Evolutionary conservation across 2,888 invertebrate species (phyloP), one percentile per base, ranked within the genome.

Genomic region (Celastrina argiolus): DNA sequence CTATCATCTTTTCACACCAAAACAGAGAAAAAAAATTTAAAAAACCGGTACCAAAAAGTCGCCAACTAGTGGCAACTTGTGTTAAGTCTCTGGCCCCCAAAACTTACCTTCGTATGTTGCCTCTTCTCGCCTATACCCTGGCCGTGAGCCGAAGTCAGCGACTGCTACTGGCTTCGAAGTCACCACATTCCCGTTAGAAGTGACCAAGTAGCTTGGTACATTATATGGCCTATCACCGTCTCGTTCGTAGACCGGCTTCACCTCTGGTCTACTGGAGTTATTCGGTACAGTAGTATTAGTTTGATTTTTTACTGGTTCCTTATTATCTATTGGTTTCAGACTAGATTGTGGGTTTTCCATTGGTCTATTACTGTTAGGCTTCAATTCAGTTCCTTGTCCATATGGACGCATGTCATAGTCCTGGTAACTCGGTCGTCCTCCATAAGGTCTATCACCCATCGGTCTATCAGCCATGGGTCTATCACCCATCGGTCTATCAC

Each of bases 181-280:
- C 5, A 91, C 77, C 3, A 87, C 75, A 16, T 85, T 81, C 0
- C 87, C 88, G 67, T 70, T 71, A 0, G 87, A 87, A 16, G 79
- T 76, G 0, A 79, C 75, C 10, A 83, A 79, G 67, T 88, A 90
- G 69, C 83, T 82, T 0, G 87, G 87, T 0, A 61, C 66, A 5
- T 74, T 84, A 65, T 84, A 78, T 0, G 87, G 84, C 61, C 77
- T 86, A 0, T 86, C 85, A 63, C 76, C n/a, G 1, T 85, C 88
- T 56, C 81, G 78, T 67, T 90, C 90, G 58, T 90, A 90, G 0
- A 90, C 91, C 2, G 91, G 90, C 69, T 82, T 88, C 0, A 86
- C 69, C 66, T 78, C 76, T 14, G 81, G 81, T 61, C 75, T 75
- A 6, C 61, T 39, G 14, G 39, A 39, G 14, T 61, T 36, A 34